Base-by-base conservation (phyloP, 2,888 invertebrate species). In the Zeuzera pyrina region DNA sequence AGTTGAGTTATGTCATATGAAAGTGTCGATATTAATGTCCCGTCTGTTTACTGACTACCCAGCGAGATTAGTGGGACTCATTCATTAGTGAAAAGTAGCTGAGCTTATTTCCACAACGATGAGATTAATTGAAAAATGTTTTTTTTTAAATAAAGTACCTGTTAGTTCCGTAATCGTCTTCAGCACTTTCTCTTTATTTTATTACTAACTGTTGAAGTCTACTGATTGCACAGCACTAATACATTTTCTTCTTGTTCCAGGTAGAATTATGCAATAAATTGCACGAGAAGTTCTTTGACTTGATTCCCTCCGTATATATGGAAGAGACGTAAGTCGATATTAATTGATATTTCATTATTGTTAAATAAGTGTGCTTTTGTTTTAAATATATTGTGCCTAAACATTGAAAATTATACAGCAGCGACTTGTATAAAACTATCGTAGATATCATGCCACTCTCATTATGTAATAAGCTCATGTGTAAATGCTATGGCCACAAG, bases 211-310 rank as follows among this genome's bases (percentile, higher is more conserved):
- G n/a, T n/a, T n/a, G n/a, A n/a, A n/a, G n/a, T n/a, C n/a, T n/a
- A n/a, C n/a, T n/a, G n/a, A n/a, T n/a, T n/a, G n/a, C 25, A 25
- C 50, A 54, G 43, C 61, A 74, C 78, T 83, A 79, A 83, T 73
- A 74, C 83, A 72, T 77, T 71, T 74, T 72, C 62, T 72, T 83
- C 54, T 83, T 83, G 83, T 81, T 83, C 52, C 83, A 83, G 83
- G 83, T 83, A 83, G 83, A 81, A 81, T 83, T 81, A 83, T 81
- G 77, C 79, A 78, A 78, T 78, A 71, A 81, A 69, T 73, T 71
- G 69, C 72, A 66, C 69, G 50, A 78, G 79, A 74, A 71, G 64
- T 72, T 72, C 47, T 71, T 70, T 71, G 63, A 71, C 48, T 30
- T 22, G 13, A 6, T 25, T 25, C 25, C 12, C 12, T 13, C 11